Base-by-base conservation (phyloP, 2,888 invertebrate genomes). In the Melanostoma scalare region DNA sequence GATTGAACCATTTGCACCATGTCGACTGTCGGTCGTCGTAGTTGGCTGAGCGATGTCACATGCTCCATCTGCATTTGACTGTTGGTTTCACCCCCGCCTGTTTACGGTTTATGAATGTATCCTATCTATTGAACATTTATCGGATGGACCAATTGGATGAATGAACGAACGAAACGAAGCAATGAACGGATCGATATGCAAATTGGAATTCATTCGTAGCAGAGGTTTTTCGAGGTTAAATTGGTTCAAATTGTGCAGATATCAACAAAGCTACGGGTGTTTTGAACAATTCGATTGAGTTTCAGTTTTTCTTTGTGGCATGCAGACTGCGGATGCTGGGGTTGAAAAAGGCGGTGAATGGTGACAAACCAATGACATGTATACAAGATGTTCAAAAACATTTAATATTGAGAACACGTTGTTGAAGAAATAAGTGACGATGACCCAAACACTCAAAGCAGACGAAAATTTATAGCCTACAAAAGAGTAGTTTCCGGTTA, bases 21-120 rank as follows among this genome's bases (percentile, higher is more conserved):
- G 10, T 33, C 9, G 42, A 4, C 6, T 46, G 20, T 30, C 3
- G 6, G 6, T 56, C 20, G n/a, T 38, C 30, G 3, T 9, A 8
- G n/a, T 6, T 35, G 30, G 9, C 30, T 36, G n/a, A 6, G 10
- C n/a, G 48, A 50, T 61, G 63, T 61, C 72, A 58, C 58, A 78
- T 78, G 80, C 69, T 48, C 56, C 71, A 72, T 81, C 81, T 81
- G 82, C 58, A 55, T 68, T 69, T 82, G 82, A 82, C 78, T 78
- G 68, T 56, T 68, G 56, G 76, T 72, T 53, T 68, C 35, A 31
- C 44, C 65, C 71, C 71, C 50, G 8, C 33, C 33, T 40, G 35
- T 61, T 30, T 63, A 50, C 38, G 36, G 63, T 63, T 63, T 63
- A 63, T 63, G 50, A 63, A 38, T 63, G 38, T 50, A 38, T 50